Evolutionary conservation across 2,113 vertebrate species (phyloP), one percentile per base, ranked within the genome.

Genomic region (Chinchilla lanigera): DNA sequence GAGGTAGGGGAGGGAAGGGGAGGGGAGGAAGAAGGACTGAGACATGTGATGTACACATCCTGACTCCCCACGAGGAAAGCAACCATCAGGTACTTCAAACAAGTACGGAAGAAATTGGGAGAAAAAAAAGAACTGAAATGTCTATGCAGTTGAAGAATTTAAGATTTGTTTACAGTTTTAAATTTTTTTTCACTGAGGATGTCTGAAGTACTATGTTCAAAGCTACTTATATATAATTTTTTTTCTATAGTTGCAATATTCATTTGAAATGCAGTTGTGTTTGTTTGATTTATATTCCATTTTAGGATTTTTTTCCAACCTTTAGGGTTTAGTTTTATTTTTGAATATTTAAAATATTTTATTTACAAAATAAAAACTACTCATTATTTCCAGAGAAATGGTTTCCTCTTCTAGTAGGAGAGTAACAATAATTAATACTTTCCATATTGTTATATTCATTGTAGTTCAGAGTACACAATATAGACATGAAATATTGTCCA

Each of bases 271-370:
- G 92, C 20, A 71, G 10, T 26, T 71, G 14, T 19, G 52, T 69
- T 89, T 89, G 14, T 63, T 94, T 80, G 28, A 56, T 75, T 60
- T 89, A 69, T 73, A 38, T 35, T 78, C 35, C 35, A 3, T 69
- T 84, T 83, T 60, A 16, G 50, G 26, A 65, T 82, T 44, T 77
- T 73, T 60, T 38, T 38, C 28, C 77, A 50, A 41, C 17, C 30
- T 35, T 63, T 47, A 14, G 20, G 16, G n/a, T 47, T 41, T 35
- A 58, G 60, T 85, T 80, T 84, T 22, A 65, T 73, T 86, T 93
- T 75, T n/a, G 26, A 81, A 75, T 89, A 81, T 63, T 90, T 82
- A 58, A 94, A 93, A 75, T 22, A 58, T 67, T 69, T 56, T 63
- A 52, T 77, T 86, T 92, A 19, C n/a, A 78, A 75, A 77, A 52